phyloP scores from a whole-genome alignment of 2,113 vertebrate species.

The Chloropsis cyanopogon region DNA sequence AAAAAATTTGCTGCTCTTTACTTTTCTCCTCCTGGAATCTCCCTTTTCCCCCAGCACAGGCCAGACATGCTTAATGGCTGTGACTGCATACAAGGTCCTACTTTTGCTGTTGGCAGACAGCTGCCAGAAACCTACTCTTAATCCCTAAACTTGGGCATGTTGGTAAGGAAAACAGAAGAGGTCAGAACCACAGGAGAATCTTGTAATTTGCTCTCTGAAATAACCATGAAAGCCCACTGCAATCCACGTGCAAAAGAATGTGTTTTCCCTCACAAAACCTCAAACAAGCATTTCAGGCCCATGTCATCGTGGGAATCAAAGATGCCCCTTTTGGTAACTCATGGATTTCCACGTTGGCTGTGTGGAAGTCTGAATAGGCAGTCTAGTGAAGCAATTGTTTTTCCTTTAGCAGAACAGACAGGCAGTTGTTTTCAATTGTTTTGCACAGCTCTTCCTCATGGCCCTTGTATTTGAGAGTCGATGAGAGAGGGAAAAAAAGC shows the following conservation, averaged over 20 bases:
- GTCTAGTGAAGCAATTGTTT: not conserved
- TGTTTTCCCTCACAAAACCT: not conserved
- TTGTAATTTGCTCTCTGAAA: conserved; percentile 13
- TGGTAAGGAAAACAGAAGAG: not conserved
- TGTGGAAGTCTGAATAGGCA: fast-evolving
- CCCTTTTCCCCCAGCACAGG: not conserved
- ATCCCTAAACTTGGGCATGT: not conserved
- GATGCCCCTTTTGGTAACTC: not conserved
- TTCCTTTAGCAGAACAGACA: not conserved
- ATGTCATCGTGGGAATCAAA: not conserved
- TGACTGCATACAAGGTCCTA: fast-evolving
- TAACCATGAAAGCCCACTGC: not conserved
- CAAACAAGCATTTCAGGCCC: not conserved
- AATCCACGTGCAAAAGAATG: not conserved
- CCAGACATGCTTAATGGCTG: not conserved
- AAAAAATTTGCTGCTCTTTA: not conserved
- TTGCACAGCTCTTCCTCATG: not conserved
- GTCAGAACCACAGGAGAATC: not conserved
- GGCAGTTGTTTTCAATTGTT: not conserved
- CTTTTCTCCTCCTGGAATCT: not conserved
- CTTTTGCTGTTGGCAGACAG: not conserved
- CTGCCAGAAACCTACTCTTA: not conserved
- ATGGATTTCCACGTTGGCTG: not conserved
- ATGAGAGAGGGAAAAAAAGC: not conserved
- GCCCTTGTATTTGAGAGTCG: not conserved